Evolutionary conservation across 64 coral and sea anemone species (phyloP).

Genomic region (Montipora cactus): DNA sequence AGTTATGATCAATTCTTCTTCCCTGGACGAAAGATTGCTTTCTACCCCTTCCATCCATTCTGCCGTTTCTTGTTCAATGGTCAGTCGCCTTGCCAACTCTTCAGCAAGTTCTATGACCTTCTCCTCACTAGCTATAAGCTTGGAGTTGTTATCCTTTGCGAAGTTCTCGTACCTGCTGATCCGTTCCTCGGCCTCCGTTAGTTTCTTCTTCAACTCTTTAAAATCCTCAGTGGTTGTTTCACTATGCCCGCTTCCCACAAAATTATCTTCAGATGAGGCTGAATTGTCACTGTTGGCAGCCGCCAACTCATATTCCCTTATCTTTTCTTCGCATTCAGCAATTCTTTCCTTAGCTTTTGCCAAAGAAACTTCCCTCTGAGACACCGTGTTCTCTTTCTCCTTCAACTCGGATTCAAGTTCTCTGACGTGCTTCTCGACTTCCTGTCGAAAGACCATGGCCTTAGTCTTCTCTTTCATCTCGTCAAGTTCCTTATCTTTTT

Average conservation of each 20-base stretch:
- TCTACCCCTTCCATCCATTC: constrained; percentile 84
- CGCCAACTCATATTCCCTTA: constrained; percentile 35
- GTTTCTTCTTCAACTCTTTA: constrained; percentile 66
- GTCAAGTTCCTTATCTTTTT: constrained; percentile 10
- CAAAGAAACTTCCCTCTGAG: constrained; percentile 22
- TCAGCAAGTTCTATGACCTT: constrained; percentile 88
- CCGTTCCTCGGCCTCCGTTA: constrained; percentile 32
- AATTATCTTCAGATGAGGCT: constrained; percentile 52
- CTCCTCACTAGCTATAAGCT: constrained; percentile 77
- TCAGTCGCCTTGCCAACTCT: constrained; percentile 81
- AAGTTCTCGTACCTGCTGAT: constrained; percentile 66
- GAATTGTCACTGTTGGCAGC: constrained; percentile 59
- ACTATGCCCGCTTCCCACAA: constrained; percentile 74
- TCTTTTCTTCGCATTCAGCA: constrained; percentile 51
- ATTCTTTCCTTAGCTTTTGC: constrained; percentile 44
- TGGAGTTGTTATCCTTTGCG: constrained; percentile 61
- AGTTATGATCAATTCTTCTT: constrained; percentile 57
- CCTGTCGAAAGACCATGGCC: constrained; percentile 34
- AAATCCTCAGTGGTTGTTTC: constrained; percentile 54
- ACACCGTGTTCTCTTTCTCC: constrained; percentile 9
- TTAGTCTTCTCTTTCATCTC: not conserved
- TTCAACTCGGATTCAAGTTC: constrained; percentile 50
- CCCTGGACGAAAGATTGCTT: constrained; percentile 68
- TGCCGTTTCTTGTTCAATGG: constrained; percentile 82
- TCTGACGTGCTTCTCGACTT: not conserved